Percentiles rank a stretch among this genome's conserved stretches.
These are phyloP conservation scores for Agrotis ipsilon DNA, from an alignment of 2,888 invertebrate genomes.

Conservation along the genomic window DNA sequence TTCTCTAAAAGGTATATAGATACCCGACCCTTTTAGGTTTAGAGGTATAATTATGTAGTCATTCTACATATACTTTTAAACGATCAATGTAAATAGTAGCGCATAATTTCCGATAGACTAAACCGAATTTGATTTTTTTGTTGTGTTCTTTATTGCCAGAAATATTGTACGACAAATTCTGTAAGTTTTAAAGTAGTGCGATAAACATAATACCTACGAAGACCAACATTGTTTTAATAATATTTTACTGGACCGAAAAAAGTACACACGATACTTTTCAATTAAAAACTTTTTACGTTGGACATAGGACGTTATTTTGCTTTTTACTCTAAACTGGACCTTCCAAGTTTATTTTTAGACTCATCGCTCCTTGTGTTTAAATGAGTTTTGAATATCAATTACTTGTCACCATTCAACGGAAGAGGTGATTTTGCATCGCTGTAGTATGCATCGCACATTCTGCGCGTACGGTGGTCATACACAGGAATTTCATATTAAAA, in stretches of 20 bases:
- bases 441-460: conserved; percentile 20
- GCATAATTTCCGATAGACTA: too few relatives aligned
- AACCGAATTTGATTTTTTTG: too few relatives aligned
- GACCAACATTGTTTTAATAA: background rate
- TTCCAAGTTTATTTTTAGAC: conserved; percentile 1
- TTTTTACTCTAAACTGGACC: background rate
- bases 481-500: conserved; percentile 14
- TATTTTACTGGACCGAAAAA: background rate
- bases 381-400: conserved; percentile 31
- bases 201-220: background rate
- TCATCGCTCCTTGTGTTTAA: background rate
- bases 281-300: background rate
- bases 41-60: too few relatives aligned
- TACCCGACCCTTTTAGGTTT: too few relatives aligned
- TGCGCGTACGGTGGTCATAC: conserved; percentile 13
- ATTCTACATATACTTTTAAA: too few relatives aligned
- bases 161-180: too few relatives aligned
- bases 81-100: too few relatives aligned
- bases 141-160: too few relatives aligned
- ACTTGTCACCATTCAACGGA: conserved; percentile 16
- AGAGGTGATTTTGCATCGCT: conserved; percentile 12
- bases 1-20: too few relatives aligned
- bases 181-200: too few relatives aligned
- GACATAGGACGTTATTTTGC: background rate
- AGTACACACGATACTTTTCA: background rate